These are phyloP conservation scores for Odontomachus brunneus DNA, from an alignment of 1,140 invertebrate genomes.

Conservation along the genomic window DNA sequence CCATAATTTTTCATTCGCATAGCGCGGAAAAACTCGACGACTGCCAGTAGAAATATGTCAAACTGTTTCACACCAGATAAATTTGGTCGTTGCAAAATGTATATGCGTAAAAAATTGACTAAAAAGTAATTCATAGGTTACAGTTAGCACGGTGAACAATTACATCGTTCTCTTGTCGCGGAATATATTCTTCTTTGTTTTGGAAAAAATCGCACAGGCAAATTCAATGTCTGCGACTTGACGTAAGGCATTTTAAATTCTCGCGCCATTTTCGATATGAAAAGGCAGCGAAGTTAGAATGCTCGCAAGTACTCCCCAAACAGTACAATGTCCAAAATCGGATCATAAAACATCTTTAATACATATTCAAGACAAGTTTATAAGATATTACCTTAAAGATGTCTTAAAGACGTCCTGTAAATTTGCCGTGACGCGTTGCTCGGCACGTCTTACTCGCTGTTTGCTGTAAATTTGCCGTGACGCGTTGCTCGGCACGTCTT, in stretches of 20 bases:
- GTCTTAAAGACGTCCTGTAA: no score
- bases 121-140: conserved; percentile 66
- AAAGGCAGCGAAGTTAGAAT: no score
- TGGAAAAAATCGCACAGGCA: conserved; percentile 20
- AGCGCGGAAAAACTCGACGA: neutral
- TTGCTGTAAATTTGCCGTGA: no score
- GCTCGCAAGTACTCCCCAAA: no score
- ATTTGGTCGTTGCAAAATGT: conserved; percentile 52
- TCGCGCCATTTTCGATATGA: neutral
- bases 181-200: conserved; percentile 49
- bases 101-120: conserved; percentile 53
- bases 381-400: no score
- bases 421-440: no score
- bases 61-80: conserved; percentile 2
- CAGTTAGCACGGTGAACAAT: conserved; percentile 36
- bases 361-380: no score
- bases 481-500: no score
- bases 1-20: conserved; percentile 8
- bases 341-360: no score
- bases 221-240: neutral
- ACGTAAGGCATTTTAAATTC: neutral
- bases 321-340: no score
- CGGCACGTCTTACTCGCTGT: no score
- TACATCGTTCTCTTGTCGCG: conserved; percentile 68
- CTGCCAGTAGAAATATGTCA: neutral